Evolutionary conservation across 2,113 vertebrate genomes (phyloP).

Genomic region (Nestor notabilis): DNA sequence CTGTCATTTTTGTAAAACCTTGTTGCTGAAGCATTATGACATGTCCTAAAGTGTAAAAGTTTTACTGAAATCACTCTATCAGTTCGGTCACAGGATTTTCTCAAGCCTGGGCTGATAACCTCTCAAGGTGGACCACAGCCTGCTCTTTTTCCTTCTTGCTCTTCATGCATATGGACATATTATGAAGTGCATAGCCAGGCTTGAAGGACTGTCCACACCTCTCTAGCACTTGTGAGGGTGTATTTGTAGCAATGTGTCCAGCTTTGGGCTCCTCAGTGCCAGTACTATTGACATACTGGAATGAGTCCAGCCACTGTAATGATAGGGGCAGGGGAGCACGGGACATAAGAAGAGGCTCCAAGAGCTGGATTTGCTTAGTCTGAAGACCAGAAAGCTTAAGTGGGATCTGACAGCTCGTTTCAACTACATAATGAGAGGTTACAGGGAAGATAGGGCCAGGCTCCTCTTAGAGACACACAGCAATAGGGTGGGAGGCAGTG

Average conservation of each 20-base stretch:
- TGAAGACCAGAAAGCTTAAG: background rate
- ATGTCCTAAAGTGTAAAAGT: background rate
- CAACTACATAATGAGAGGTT: background rate
- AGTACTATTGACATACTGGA: background rate
- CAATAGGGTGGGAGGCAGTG: accelerated
- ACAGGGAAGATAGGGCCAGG: background rate
- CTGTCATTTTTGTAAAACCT: background rate
- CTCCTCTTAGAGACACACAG: background rate
- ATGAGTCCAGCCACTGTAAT: accelerated
- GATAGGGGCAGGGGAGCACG: accelerated
- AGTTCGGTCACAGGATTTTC: background rate
- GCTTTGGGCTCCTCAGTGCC: background rate
- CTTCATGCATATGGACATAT: background rate
- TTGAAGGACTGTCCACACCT: background rate
- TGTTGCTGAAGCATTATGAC: background rate
- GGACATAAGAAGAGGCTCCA: background rate
- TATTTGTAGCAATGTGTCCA: background rate
- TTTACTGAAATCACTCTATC: background rate
- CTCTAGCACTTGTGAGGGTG: background rate
- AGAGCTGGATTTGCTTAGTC: background rate
- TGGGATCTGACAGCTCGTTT: background rate
- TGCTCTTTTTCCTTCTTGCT: background rate
- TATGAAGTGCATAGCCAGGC: background rate
- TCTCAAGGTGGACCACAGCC: background rate
- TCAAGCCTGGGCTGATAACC: background rate